Evolutionary conservation across 1,140 invertebrate species (phyloP), one percentile per base, ranked within the genome.

Genomic region (Lerema accius): DNA sequence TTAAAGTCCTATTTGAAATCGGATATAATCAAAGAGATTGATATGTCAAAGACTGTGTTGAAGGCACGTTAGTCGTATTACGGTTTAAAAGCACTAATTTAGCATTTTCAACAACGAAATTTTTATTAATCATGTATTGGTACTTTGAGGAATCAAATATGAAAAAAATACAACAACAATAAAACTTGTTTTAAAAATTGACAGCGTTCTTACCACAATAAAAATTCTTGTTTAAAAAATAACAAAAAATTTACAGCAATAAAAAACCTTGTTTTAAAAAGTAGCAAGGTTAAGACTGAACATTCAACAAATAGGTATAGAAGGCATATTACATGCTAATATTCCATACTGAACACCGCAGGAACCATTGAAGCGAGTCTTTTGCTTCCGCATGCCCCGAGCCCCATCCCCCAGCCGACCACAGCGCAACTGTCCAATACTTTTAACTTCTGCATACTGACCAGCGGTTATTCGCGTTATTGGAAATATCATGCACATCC

Each of bases 391-490:
- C 40, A 56, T 56, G 13, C 48, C 48, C 45, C 45, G 51, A 13
- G 37, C n/a, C n/a, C n/a, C n/a, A n/a, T n/a, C 48, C 48, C 45
- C 45, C 37, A 13, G 37, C 28, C 53, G 14, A 45, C 53, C 53
- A 32, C 39, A 56, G 23, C 48, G 48, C 48, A 43, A 43, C 53
- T 45, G 42, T 58, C 53, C 53, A 58, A 58, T 58, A 58, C 53
- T 58, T 58, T 58, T 58, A 32, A 58, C 53, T 58, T 58, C 40
- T 46, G 53, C 53, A 42, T 58, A 45, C 53, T 58, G 15, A 14
- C 42, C 53, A 58, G 23, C 53, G 40, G 53, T 45, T 58, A 58
- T 58, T 58, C 43, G 53, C 53, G 53, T 56, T 56, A 56, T 56
- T 56, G 53, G 53, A 26, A 56, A 56, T 56, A 56, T 43, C 42